Base-by-base conservation (phyloP, 2,888 invertebrate species). In the Aphodius granarius region DNA sequence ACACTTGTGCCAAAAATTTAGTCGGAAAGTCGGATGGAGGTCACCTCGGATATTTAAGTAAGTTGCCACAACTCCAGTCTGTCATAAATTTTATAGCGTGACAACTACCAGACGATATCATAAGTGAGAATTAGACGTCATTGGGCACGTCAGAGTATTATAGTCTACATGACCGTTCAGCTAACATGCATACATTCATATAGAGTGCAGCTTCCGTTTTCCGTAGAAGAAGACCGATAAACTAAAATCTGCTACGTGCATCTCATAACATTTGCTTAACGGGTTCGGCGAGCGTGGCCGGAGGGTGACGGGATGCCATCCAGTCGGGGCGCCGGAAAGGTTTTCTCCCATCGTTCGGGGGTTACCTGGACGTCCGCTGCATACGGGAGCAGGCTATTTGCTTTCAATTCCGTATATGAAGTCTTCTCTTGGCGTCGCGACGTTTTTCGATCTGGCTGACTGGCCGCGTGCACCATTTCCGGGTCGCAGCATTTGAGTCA, bases 201-300 rank as follows among this genome's bases (percentile, higher is more conserved):
- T 21, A 22, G 68, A 20, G 21, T 22, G 21, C 1, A 68, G 68
- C 22, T 68, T 68, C 68, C 68, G 68, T 20, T 68, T 68, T 22
- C 68, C 73, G 66, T 18, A 19, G 66, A 65, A 23, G 23, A 66
- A 23, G 23, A 66, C 16, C 73, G 74, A 78, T 79, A 78, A 78
- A 78, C 78, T 79, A 80, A 80, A 81, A 80, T 80, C 80, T 76
- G 76, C 78, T 78, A 80, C 81, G 80, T 81, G 77, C 79, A 75
- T 75, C 78, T 77, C 80, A 80, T 80, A 81, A 79, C 79, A 79
- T 79, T 43, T 43, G 43, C 43, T 43, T 43, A 43, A 76, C 73
- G 68, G 73, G 75, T 63, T 73, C 76, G 78, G 78, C 68, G 68
- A 74, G 68, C 72, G 64, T 80, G 21, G 68, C n/a, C 6, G 68